phyloP scores from a whole-genome alignment of 2,888 invertebrate genomes.

The Limnephilus marmoratus region DNA sequence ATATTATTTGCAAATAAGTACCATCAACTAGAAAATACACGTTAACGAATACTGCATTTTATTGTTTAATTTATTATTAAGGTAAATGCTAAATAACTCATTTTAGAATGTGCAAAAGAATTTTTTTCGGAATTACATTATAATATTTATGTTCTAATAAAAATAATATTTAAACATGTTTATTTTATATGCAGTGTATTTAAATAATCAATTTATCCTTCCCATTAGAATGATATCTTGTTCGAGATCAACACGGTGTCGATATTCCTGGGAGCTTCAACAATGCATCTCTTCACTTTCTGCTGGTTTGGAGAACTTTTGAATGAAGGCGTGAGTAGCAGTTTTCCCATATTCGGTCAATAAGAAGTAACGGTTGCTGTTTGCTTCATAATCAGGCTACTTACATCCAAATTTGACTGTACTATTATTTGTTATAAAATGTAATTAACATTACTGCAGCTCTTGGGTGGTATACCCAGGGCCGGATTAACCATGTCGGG shows the following conservation, averaged over 20 bases:
- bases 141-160: not conserved
- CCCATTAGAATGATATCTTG: not conserved
- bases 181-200: not conserved
- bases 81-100: not conserved
- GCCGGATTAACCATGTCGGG: too few relatives aligned
- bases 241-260: constrained; percentile 36
- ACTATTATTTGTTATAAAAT: not conserved
- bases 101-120: not conserved
- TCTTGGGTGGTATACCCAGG: not conserved
- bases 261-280: constrained; percentile 11
- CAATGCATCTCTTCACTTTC: constrained; percentile 49
- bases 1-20: too few relatives aligned
- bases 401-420: not conserved
- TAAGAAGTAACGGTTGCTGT: not conserved
- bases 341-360: not conserved
- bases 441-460: not conserved
- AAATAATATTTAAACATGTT: not conserved
- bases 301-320: constrained; percentile 52
- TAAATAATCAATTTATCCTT: not conserved
- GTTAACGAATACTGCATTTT: too few relatives aligned
- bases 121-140: too few relatives aligned
- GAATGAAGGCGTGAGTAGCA: constrained; percentile 4
- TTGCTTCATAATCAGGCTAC: not conserved
- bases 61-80: not conserved
- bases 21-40: too few relatives aligned